Conservation (phyloP, 2,797 vertebrate species). For the Propithecus deckenii region DNA sequence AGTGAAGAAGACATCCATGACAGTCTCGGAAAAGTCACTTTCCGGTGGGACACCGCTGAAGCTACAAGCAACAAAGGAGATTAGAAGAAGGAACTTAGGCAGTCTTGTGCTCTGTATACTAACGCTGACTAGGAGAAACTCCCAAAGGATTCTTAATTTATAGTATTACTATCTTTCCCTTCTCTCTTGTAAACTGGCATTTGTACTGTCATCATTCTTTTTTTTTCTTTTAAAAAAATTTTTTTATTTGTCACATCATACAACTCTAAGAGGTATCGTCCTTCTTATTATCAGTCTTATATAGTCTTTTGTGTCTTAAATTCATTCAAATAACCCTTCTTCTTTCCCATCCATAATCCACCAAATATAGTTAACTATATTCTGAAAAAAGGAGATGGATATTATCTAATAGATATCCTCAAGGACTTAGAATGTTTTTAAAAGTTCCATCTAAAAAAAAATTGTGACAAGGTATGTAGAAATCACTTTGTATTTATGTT, state of each 20-base stretch:
- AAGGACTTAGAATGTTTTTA: background rate
- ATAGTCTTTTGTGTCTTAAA: background rate
- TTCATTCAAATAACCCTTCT: background rate
- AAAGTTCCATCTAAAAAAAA: background rate
- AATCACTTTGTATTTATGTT: background rate
- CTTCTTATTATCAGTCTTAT: background rate
- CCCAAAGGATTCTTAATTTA: background rate
- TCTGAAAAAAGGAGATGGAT: background rate
- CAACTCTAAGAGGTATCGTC: too few relatives aligned
- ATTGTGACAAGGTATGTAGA: background rate
- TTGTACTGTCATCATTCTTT: background rate
- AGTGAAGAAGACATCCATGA: conserved; percentile 89
- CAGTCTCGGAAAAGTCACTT: conserved; percentile 86
- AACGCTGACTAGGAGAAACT: background rate
- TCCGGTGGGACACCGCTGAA: conserved; percentile 88
- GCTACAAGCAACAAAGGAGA: conserved; percentile 79
- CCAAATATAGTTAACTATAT: background rate
- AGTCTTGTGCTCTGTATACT: background rate
- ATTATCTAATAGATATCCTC: background rate
- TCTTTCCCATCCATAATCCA: background rate
- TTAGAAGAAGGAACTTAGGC: background rate
- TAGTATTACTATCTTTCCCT: background rate
- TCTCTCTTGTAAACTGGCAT: background rate
- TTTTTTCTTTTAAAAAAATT: too few relatives aligned
- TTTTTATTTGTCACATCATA: too few relatives aligned